Conservation (phyloP, 2,797 vertebrate species). For the Antennarius maculatus region DNA sequence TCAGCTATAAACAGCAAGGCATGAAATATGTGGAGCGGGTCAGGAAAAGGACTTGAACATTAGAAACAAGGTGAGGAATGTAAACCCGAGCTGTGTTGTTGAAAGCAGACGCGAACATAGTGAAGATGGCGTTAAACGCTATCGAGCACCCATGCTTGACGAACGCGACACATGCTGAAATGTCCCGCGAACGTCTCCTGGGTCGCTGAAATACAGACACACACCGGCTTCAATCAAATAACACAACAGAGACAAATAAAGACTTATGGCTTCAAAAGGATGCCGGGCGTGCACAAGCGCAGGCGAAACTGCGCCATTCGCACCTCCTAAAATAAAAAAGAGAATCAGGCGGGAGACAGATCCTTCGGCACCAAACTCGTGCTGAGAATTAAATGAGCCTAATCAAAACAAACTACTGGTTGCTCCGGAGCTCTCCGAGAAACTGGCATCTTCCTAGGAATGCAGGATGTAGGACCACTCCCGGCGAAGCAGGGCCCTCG, state of each 20-base stretch:
- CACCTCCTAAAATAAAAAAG: constrained; percentile 16
- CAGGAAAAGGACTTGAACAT: constrained; percentile 59
- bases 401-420: constrained; percentile 54
- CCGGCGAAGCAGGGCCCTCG: constrained; percentile 1
- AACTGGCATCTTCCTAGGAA: constrained; percentile 22
- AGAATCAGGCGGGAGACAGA: constrained; percentile 29
- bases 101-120: constrained; percentile 47
- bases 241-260: constrained; percentile 15
- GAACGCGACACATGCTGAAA: constrained; percentile 17
- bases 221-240: constrained; percentile 6
- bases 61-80: constrained; percentile 69
- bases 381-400: constrained; percentile 62
- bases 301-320: not conserved
- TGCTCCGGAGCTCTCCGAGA: constrained; percentile 30
- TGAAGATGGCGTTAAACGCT: constrained; percentile 31
- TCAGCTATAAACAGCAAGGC: constrained; percentile 64
- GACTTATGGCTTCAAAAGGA: constrained; percentile 13
- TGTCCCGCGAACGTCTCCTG: constrained; percentile 1
- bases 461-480: constrained; percentile 14
- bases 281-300: not conserved
- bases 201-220: constrained; percentile 13
- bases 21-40: constrained; percentile 67
- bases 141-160: not conserved
- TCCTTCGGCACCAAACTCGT: constrained; percentile 50
- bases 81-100: constrained; percentile 52